Base-by-base conservation (phyloP, 2,113 vertebrate genomes). In the Scophthalmus maximus region DNA sequence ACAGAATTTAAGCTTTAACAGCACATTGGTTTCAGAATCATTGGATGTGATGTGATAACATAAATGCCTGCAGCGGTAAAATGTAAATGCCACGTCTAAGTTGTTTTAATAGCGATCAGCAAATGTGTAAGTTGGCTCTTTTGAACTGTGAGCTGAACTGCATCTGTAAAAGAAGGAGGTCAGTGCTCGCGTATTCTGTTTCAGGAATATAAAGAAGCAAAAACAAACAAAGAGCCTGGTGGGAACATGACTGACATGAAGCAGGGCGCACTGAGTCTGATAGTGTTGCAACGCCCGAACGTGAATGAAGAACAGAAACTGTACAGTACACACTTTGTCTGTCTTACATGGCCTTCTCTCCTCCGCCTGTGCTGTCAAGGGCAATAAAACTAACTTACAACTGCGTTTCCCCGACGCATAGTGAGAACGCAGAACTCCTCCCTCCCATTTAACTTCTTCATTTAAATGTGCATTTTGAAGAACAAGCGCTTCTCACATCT, bases 381-480 rank as follows among this genome's bases (percentile, higher is more conserved):
- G 65, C 64, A 76, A 81, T 90, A 88, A 91, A 88, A 87, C 68
- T 79, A 88, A 88, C 75, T 77, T 90, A 87, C 84, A 86, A 79
- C 87, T 68, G 69, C 6, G 14, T 73, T 76, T 40, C 73, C n/a
- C 80, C 55, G 5, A 27, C 10, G n/a, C 62, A 10, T 71, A 22
- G 67, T 56, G 68, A 71, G 75, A 80, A 79, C n/a, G 81, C 81
- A 82, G 59, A 82, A 51, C 77, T 81, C 80, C 73, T 71, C 71
- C 68, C 70, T 57, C 75, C 60, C 74, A 22, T 55, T 73, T 86
- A 89, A 81, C 82, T 49, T 71, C 76, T 83, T 90, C 86, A 92
- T 90, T 92, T 87, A 87, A 92, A 93, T 90, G 84, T 89, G 86
- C 76, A 84, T 90, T 91, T 85, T 86, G 80, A 92, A 80, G 82